Percentiles rank a stretch among this genome's conserved stretches.
Conservation (phyloP, 1,140 invertebrate species). For the Hirudo medicinalis region DNA sequence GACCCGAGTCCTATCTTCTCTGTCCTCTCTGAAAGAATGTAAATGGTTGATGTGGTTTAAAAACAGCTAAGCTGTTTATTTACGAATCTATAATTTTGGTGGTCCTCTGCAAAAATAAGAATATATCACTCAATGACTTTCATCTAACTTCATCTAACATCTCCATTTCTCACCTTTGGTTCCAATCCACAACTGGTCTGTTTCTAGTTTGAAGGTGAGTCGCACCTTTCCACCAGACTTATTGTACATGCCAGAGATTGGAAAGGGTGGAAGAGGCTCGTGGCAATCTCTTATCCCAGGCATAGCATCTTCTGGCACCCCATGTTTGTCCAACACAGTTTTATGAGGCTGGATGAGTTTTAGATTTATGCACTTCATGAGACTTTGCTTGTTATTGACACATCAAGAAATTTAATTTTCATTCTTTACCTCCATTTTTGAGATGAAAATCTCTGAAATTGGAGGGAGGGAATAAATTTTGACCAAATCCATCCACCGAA, state of each 20-base stretch:
- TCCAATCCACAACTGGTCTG: slow-evolving; percentile 81
- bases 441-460: background rate
- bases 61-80: slow-evolving; percentile 1
- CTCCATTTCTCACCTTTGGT: slow-evolving; percentile 52
- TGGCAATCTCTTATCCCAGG: slow-evolving; percentile 68
- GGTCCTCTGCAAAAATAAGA: too few species aligned
- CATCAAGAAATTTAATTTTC: background rate
- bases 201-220: slow-evolving; percentile 79
- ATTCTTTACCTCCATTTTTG: background rate
- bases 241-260: slow-evolving; percentile 78
- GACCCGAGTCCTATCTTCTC: slow-evolving; percentile 81
- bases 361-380: background rate
- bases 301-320: slow-evolving; percentile 75
- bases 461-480: background rate
- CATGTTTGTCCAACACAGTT: slow-evolving; percentile 72
- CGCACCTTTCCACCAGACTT: slow-evolving; percentile 81
- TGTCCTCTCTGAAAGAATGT: slow-evolving; percentile 55
- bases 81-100: background rate
- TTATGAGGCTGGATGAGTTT: slow-evolving; percentile 50
- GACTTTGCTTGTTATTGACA: background rate
- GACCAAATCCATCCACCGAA: too few species aligned
- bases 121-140: too few species aligned
- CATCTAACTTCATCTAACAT: too few species aligned
- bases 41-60: slow-evolving; percentile 19
- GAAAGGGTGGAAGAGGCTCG: slow-evolving; percentile 65